Evolutionary conservation across 2,888 invertebrate genomes (phyloP), one percentile per base, ranked within the genome.

Genomic region (Brachycybe producta): DNA sequence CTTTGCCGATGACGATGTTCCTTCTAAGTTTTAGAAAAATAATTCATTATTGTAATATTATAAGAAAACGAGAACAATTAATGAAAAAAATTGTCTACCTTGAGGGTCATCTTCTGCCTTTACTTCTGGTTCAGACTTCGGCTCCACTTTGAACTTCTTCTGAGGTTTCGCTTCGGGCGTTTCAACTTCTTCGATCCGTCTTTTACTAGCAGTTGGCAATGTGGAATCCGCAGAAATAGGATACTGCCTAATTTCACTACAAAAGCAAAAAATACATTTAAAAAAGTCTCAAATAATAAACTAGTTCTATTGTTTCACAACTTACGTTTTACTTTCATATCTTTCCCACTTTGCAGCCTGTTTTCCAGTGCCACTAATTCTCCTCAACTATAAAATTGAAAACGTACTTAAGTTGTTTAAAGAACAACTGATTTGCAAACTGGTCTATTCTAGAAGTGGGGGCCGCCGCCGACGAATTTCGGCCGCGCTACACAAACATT

Each of bases 261-360:
- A 21, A 7, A 5, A 43, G 35, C 42, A 26, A 30, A 27, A 36
- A n/a, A 3, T 4, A 28, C 19, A 46, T 7, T 19, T 30, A 43
- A 8, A 27, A 7, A 42, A 15, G 3, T 23, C 13, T 7, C 7
- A 3, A 21, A 5, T 4, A 27, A 8, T 3, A 28, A 42, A 28
- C 17, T 8, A 40, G 32, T 15, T 19, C 13, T 32, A 21, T 30
- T 45, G 5, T 2, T 17, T 26, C 5, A n/a, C 5, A 40, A 53
- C 60, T 61, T 60, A 75, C 80, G 79, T 79, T 68, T 80, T 80
- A 57, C 79, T 79, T 60, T 90, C 85, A 65, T 94, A 95, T 70
- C 91, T 94, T 61, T 94, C 91, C 64, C 90, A 88, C 65, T 85
- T 87, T 1, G 84, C 82, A 62, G 84, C 82, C 1, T 82, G 81